Conservation (phyloP, 2,888 invertebrate genomes). For the Balanococcus diminutus region DNA sequence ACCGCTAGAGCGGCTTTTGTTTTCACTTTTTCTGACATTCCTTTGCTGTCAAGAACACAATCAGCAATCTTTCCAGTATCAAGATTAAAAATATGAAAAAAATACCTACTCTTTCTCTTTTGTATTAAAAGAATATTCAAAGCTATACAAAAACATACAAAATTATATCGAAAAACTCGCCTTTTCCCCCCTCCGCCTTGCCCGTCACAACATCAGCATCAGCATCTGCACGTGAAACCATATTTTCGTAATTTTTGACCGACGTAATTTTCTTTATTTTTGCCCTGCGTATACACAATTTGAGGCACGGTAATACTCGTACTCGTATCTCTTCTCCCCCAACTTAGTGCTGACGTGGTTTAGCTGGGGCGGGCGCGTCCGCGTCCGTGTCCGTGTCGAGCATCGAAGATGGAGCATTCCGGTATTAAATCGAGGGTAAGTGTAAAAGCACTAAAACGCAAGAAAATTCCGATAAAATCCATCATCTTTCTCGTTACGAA, state of each 20-base stretch:
- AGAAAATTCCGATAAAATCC: conserved; percentile 52
- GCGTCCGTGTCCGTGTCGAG: background rate
- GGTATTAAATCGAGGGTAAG: conserved; percentile 41
- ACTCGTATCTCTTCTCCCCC: background rate
- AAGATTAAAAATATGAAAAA: conserved; percentile 46
- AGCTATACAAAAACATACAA: background rate
- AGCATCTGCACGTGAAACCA: conserved; percentile 3
- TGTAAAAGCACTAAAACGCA: conserved; percentile 50
- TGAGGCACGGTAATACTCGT: background rate
- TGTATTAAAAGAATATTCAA: conserved; percentile 22
- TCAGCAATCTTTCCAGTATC: conserved; percentile 39
- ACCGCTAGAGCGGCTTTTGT: conserved; percentile 16
- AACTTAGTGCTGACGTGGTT: too few species aligned
- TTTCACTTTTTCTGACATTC: conserved; percentile 50
- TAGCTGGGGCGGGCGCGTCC: too few species aligned
- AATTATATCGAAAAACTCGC: conserved; percentile 31
- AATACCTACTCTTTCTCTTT: background rate
- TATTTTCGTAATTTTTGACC: conserved; percentile 22
- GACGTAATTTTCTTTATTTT: conserved; percentile 34
- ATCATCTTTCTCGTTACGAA: conserved; percentile 17
- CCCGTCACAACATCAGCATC: background rate
- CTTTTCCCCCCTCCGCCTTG: background rate
- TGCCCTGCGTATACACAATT: background rate
- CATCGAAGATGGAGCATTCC: conserved; percentile 44
- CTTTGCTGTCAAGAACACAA: conserved; percentile 52